Conservation (phyloP, 1,140 invertebrate species). For the Brachionus asplanchnoidis region DNA sequence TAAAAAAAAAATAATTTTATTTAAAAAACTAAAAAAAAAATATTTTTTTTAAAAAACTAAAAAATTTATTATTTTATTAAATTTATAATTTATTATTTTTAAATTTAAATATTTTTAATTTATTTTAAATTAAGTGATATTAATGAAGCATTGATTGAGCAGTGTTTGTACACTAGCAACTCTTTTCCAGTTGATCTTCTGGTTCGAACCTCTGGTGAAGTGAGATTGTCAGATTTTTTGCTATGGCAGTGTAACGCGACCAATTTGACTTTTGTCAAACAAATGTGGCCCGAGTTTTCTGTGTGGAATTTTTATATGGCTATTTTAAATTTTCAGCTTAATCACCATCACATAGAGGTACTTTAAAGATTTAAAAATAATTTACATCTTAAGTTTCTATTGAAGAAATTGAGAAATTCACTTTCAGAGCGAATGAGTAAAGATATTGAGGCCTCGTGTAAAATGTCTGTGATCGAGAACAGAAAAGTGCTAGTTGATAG, state of each 20-base stretch:
- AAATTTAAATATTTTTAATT: too few species aligned
- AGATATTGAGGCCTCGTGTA: not conserved
- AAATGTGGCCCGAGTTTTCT: constrained; percentile 31
- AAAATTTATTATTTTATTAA: too few species aligned
- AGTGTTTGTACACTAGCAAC: constrained; percentile 70
- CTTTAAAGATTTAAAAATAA: not conserved
- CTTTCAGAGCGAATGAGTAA: not conserved
- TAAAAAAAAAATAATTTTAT: too few species aligned
- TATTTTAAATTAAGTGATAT: constrained; percentile 63
- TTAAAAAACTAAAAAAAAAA: too few species aligned
- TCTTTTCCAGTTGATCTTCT: constrained; percentile 71
- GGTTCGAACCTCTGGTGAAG: constrained; percentile 90
- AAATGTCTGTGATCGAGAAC: constrained; percentile 24
- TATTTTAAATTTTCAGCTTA: constrained; percentile 25
- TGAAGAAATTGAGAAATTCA: not conserved
- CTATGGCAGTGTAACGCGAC: constrained; percentile 73
- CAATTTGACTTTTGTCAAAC: not conserved
- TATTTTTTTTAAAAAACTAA: too few species aligned
- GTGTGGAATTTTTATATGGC: constrained; percentile 34
- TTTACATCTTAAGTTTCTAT: not conserved
- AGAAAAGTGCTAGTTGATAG: constrained; percentile 11
- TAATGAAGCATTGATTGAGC: constrained; percentile 68
- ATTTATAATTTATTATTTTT: too few species aligned
- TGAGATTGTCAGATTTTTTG: constrained; percentile 88
- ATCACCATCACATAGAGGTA: not conserved